Evolutionary conservation across 2,113 vertebrate species (phyloP), one percentile per base, ranked within the genome.

Genomic region (Phaethornis superciliosus): DNA sequence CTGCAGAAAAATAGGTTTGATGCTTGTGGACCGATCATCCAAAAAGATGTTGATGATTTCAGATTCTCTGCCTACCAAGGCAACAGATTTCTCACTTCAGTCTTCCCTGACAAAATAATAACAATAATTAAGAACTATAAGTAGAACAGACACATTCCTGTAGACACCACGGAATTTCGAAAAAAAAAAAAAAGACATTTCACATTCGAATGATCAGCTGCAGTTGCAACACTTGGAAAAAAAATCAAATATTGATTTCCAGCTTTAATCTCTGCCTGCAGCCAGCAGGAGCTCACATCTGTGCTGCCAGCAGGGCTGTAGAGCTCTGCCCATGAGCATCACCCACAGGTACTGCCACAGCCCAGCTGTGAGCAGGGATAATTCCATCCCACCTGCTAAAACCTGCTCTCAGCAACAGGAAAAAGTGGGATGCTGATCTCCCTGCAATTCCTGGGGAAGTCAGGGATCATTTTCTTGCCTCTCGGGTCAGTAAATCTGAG

Each of bases 301-400:
- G 28, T 7, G 54, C 9, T 47, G 22, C n/a, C 56, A 28, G 77
- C 3, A 7, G 32, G 23, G 24, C 27, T 22, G 3, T 2, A 27
- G 21, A 71, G 37, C 32, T 16, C 42, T 26, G 35, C 2, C 14
- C 44, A 30, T 0, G 17, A 15, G 4, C 6, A 1, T 15, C 10
- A 24, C 23, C 15, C n/a, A 24, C 14, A 40, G 55, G 11, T 10
- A 21, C 58, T 35, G 44, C 22, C 49, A 23, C 0, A 1, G 64
- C 4, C 65, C 56, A 27, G 13, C 28, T 62, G 32, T 4, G 51
- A 60, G 35, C 55, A 12, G 47, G 20, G 20, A n/a, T 59, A 10
- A 14, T 13, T 46, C 70, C 26, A 27, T 3, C n/a, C 6, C 26
- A 4, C n/a, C 64, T 6, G 33, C 76, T 42, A 37, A 35, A 68